Percentiles rank a stretch among this genome's conserved stretches.
phyloP scores from a whole-genome alignment of 2,113 vertebrate species.

The Indicator maculatus region DNA sequence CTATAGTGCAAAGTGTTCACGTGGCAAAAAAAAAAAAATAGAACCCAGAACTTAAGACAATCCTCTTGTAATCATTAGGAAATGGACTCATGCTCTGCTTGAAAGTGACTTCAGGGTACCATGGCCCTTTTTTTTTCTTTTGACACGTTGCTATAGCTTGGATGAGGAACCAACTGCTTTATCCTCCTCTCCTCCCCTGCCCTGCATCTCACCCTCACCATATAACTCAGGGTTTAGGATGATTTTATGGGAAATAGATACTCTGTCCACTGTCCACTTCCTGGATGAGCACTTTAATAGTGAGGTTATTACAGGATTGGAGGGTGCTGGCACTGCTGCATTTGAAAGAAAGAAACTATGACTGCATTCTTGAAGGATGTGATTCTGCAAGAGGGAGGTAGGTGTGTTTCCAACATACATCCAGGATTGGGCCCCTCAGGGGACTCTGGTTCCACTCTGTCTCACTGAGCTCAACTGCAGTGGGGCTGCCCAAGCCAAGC shows the following conservation, averaged over 20 bases:
- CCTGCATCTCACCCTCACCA: not conserved
- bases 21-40: not conserved
- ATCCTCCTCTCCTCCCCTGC: not conserved
- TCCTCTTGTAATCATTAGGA: not conserved
- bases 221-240: not conserved
- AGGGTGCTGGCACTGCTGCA: not conserved
- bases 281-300: slow-evolving; percentile 24
- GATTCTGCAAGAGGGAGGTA: not conserved
- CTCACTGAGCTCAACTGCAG: rapidly evolving
- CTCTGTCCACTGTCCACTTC: slow-evolving; percentile 25
- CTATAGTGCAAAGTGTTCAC: not conserved
- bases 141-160: not conserved
- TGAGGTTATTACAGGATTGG: slow-evolving; percentile 27
- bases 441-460: not conserved
- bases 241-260: slow-evolving; percentile 46
- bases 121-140: not conserved
- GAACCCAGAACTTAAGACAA: not conserved
- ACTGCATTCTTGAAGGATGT: slow-evolving; percentile 58
- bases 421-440: not conserved
- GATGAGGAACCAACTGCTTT: slow-evolving; percentile 31
- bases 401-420: slow-evolving; percentile 44
- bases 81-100: not conserved
- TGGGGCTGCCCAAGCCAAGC: not conserved
- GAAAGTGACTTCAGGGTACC: not conserved
- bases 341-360: slow-evolving; percentile 36